Base-by-base conservation (phyloP, 2,113 vertebrate genomes). In the Oncorhynchus keta region DNA sequence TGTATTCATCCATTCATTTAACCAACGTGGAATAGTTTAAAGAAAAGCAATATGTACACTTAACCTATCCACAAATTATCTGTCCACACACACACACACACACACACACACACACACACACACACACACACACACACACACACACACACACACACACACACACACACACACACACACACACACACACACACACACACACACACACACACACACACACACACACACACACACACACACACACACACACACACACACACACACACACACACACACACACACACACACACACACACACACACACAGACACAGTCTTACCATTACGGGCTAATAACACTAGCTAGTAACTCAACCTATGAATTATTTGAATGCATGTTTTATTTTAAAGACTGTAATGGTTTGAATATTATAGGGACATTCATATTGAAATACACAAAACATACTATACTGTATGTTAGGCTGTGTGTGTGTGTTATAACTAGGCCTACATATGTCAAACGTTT, bases 41-140 rank as follows among this genome's bases (percentile, higher is more conserved):
- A 93, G 88, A 72, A 90, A 95, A 95, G 95, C 95, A 94, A 95
- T 95, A 95, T 95, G 51, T 55, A 55, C 39, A 18, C 51, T 16
- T 55, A 55, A 14, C 9, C 39, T 9, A 2, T 45, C 39, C 39
- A 45, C 49, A 55, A 55, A 55, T 18, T 0, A 89, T 90, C 55
- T 62, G 26, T 18, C 39, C 39, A 45, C 39, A 45, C 35, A 39
- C 39, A 39, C 35, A 35, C 5, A 35, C 32, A 6, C 32, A 35
- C 32, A 35, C 32, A 6, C 32, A 35, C 32, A 6, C 32, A 35
- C 32, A 35, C 32, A 35, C 32, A 35, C 32, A 35, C 32, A 35
- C 32, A 35, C 5, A 35, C 32, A 35, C 32, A 35, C 5, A 35
- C 39, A 39, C 39, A 39, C 35, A 39, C 39, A 39, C 35, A 35